Evolutionary conservation across 2,888 invertebrate species (phyloP), one percentile per base, ranked within the genome.

Genomic region (Drosophila paranaensis): DNA sequence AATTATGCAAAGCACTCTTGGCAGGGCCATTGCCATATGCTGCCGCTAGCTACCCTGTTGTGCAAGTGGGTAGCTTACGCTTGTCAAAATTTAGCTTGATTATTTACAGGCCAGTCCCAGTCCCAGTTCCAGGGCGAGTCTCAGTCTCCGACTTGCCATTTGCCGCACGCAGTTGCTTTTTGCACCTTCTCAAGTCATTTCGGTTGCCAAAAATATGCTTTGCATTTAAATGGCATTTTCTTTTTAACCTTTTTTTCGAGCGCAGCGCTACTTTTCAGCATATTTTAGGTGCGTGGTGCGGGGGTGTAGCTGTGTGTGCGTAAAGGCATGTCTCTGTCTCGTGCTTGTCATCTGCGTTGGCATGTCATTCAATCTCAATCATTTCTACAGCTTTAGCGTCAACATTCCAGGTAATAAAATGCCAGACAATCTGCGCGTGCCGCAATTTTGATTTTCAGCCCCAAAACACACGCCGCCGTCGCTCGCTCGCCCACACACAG

Each of bases 381-480:
- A 87, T 85, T 88, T 85, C 82, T 73, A 69, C 72, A 74, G 88
- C 79, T 71, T 65, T 71, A 67, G 88, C 81, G 77, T 81, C 81
- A 85, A 81, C 85, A 84, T 84, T 85, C 84, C 85, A 81, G 75
- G 75, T 84, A 88, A 86, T 86, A 88, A 86, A 86, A 86, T 84
- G 75, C 82, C 87, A 84, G 75, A 75, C 74, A 88, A 88, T 88
- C 87, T 77, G 82, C 81, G 87, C 89, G 82, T 86, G 86, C 75
- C 73, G 84, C 84, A 86, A 86, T 86, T 86, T 84, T 84, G 84
- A 84, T 88, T 83, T 86, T 74, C 75, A 74, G 74, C 74, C 78
- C 76, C 74, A 66, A 61, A 76, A 40, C 58, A 48, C 69, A 69
- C 63, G 65, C 51, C 27, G 30, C 57, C 27, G 27, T 16, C 56